Conservation (phyloP, 2,888 invertebrate species). For the Dasysyrphus tricinctus region DNA sequence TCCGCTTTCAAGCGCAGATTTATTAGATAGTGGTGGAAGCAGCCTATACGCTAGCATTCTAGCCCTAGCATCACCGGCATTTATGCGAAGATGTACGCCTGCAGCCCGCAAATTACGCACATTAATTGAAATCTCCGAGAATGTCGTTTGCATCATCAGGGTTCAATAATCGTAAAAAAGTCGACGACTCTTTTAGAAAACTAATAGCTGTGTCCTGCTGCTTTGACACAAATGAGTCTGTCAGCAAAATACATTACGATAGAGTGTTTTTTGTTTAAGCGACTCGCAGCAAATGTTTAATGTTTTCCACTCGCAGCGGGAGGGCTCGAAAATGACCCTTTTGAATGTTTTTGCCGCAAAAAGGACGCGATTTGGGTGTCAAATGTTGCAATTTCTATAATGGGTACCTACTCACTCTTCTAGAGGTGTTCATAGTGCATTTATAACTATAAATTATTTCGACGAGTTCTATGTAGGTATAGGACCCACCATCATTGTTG, state of each 20-base stretch:
- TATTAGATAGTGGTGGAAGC: constrained; percentile 35
- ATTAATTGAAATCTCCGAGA: constrained; percentile 71
- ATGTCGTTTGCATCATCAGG: constrained; percentile 58
- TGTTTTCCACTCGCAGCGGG: neutral
- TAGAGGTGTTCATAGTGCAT: neutral
- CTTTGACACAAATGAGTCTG: constrained; percentile 59
- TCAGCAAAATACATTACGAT: constrained; percentile 49
- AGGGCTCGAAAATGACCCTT: constrained; percentile 25
- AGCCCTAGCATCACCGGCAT: neutral
- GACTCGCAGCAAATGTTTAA: neutral
- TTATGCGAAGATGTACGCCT: constrained; percentile 14
- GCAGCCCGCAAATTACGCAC: constrained; percentile 70
- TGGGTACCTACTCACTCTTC: neutral
- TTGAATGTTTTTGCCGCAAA: constrained; percentile 1
- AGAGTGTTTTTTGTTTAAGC: constrained; percentile 4
- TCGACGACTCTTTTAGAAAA: constrained; percentile 53
- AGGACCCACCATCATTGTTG: neutral
- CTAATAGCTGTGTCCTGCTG: constrained; percentile 56
- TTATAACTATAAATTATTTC: constrained; percentile 51
- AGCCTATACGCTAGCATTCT: neutral
- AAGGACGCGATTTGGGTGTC: constrained; percentile 47
- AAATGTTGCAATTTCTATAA: constrained; percentile 53
- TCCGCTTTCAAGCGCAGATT: constrained; percentile 66
- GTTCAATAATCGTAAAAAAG: constrained; percentile 71
- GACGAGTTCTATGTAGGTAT: constrained; percentile 2